Base-by-base conservation (phyloP, 92 coral and sea anemone genomes). In the Scolanthus callimorphus region DNA sequence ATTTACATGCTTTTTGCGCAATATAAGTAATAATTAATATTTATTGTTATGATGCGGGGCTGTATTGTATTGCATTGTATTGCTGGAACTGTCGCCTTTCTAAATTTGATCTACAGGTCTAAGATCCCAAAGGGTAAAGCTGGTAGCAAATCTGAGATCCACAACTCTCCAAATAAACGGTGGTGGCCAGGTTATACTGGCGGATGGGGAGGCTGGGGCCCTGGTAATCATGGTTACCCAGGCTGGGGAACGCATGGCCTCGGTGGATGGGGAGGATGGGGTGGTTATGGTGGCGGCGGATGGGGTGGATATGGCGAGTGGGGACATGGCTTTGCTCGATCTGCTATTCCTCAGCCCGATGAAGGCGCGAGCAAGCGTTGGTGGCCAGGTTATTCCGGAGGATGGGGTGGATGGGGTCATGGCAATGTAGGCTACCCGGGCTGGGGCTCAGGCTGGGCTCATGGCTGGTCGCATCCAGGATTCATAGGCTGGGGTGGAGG, bases 101-200 rank as follows among this genome's bases (percentile, higher is more conserved):
- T n/a, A n/a, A n/a, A n/a, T n/a, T n/a, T n/a, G n/a, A n/a, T n/a
- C n/a, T n/a, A n/a, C 51, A 78, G 55, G 34, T 86, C 95, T 10
- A 71, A 67, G 39, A 70, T 86, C 43, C 59, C 89, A 6, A 80
- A 76, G 51, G 73, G 57, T 15, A 44, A 49, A 6, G 29, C 45
- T 29, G 6, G 27, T 13, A 27, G 77, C 21, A 55, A 67, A 19
- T 25, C 59, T 0, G 20, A 51, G 20, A 49, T 34, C 29, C 60
- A 46, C 52, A 21, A 46, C 11, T 1, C 55, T 22, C 43, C 71
- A 10, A 55, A 49, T 6, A 86, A 86, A 54, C 85, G 95, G 15
- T 87, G 95, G 95, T 87, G 95, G 95, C 90, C 96, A n/a, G 91
- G 96, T 3, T 77, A 85, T 38, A 76, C 77, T 69, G 91, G 91